Conservation (phyloP, 1,140 invertebrate genomes). For the Oreohelix idahoensis region DNA sequence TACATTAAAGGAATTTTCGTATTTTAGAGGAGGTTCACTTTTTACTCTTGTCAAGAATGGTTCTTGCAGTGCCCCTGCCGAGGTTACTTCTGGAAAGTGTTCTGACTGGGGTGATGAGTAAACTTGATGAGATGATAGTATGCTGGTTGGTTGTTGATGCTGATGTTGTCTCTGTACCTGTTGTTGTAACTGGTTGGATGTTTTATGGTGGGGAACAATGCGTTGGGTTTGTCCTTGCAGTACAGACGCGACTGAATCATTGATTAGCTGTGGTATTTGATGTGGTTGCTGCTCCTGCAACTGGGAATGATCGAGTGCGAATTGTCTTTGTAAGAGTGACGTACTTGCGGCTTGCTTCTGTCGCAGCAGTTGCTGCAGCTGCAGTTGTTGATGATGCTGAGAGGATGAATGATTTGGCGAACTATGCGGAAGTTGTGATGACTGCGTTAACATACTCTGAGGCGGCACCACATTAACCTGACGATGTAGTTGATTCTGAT, state of each 20-base stretch:
- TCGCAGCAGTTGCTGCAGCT: neutral
- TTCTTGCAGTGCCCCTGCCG: neutral
- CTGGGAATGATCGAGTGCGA: neutral
- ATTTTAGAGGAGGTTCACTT: neutral
- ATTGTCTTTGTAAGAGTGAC: neutral
- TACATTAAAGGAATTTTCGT: too few species aligned
- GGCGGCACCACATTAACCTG: neutral
- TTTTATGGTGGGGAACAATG: too few species aligned
- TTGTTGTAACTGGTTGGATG: too few species aligned
- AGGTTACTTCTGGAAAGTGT: neutral
- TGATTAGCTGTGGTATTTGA: neutral
- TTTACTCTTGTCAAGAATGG: neutral
- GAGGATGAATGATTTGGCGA: neutral
- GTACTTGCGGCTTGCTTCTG: neutral
- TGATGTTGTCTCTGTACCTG: neutral
- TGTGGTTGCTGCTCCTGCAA: neutral
- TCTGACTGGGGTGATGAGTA: neutral
- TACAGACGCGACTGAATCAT: neutral
- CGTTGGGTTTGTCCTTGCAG: neutral
- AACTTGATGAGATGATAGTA: neutral
- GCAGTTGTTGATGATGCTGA: neutral
- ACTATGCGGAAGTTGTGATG: neutral
- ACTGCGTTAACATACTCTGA: neutral
- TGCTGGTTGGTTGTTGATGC: neutral
- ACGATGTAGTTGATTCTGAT: neutral